Evolutionary conservation across 2,113 vertebrate genomes (phyloP).

Genomic region (Amphilophus citrinellus): DNA sequence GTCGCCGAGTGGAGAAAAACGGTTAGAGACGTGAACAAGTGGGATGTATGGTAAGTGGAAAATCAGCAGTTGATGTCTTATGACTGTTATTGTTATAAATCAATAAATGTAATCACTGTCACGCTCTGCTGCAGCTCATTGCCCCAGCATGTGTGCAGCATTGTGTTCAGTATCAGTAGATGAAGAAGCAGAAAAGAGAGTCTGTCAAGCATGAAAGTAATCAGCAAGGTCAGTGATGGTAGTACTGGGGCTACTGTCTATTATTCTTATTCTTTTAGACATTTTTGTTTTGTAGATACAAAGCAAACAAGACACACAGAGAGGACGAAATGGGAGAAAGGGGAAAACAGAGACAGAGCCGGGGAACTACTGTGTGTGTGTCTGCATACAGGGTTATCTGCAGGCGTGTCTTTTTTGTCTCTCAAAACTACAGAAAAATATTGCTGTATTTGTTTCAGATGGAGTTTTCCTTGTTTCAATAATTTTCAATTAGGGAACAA

Average conservation of each 20-base stretch:
- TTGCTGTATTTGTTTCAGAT: constrained; percentile 14
- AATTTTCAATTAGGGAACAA: constrained; percentile 46
- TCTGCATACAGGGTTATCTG: neutral
- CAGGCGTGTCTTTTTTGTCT: neutral
- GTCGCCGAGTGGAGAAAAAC: too few species aligned
- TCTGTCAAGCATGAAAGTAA: constrained; percentile 62
- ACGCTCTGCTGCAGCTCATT: constrained; percentile 14
- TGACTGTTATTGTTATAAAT: constrained; percentile 42
- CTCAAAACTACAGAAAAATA: constrained; percentile 14
- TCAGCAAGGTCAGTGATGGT: constrained; percentile 60
- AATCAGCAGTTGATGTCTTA: constrained; percentile 4
- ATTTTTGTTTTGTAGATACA: constrained; percentile 43
- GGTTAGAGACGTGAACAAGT: neutral
- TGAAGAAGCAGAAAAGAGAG: constrained; percentile 26
- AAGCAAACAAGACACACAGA: constrained; percentile 49
- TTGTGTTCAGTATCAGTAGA: constrained; percentile 27
- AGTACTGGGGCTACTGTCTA: constrained; percentile 42
- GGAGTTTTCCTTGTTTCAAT: constrained; percentile 43
- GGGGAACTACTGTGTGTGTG: neutral
- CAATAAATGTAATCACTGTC: constrained; percentile 39
- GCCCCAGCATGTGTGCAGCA: constrained; percentile 1
- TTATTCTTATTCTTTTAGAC: constrained; percentile 57
- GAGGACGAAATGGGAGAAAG: constrained; percentile 21
- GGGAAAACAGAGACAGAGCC: neutral
- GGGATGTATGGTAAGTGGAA: constrained; percentile 5